Base-by-base conservation (phyloP, 2,113 vertebrate genomes). In the Uria lomvia region DNA sequence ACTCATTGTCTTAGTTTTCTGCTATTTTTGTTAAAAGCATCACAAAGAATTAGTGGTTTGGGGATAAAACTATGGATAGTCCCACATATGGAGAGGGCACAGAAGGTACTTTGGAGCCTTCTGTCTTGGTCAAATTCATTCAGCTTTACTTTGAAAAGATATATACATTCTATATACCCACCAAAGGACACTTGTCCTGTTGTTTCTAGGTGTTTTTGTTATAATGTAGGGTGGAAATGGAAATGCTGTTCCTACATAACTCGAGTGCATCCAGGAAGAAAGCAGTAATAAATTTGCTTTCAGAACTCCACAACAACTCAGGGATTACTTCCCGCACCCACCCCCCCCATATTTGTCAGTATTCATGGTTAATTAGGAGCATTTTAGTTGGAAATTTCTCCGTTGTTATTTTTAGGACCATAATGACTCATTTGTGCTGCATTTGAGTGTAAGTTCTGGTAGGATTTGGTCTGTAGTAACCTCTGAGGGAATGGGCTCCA, bases 331-430 rank as follows among this genome's bases (percentile, higher is more conserved):
- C 49, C 49, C 10, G 9, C 40, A 10, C 22, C 5, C 22, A 22
- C 49, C 9, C 38, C 2, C 12, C 36, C 24, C 71, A 21, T n/a
- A 47, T 62, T 91, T 87, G 58, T 92, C 86, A 79, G 85, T 75
- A 81, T 90, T 93, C 81, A 47, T 30, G 82, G 92, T 49, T 96
- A 96, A 97, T 97, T 97, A 92, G 93, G 73, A 94, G 27, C 65
- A 13, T 80, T 95, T 95, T 88, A 67, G 67, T 83, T 96, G 94
- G 93, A 96, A 93, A 84, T 68, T 96, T 96, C 94, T 88, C 82
- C 4, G 23, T 42, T 58, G 92, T 89, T 97, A 96, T 97, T 96
- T 96, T 95, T 95, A 96, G 94, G 45, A 3, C 59, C 0, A 15
- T 94, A 93, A 93, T 96, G 93, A 97, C 78, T 96, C 94, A 97